phyloP scores from a whole-genome alignment of 2,888 invertebrate species.

The Rhagophthalmus giganteus region DNA sequence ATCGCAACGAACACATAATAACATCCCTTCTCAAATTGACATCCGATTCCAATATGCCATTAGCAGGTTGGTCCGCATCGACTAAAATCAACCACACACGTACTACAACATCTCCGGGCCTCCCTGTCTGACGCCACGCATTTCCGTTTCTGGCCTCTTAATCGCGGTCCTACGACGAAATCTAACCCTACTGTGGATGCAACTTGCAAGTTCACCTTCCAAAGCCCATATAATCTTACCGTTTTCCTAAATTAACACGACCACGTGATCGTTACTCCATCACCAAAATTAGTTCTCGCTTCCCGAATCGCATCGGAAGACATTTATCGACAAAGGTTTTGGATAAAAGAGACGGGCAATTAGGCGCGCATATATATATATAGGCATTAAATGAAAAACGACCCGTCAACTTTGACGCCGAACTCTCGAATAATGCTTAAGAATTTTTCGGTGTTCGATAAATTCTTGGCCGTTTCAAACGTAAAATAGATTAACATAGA shows the following conservation, averaged over 20 bases:
- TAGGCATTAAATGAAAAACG: slow-evolving; percentile 9
- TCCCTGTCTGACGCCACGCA: slow-evolving; percentile 1
- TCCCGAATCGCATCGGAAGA: neutral
- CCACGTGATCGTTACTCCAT: slow-evolving; percentile 14
- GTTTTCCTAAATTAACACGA: slow-evolving; percentile 19
- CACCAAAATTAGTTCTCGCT: slow-evolving; percentile 3
- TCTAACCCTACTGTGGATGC: slow-evolving; percentile 7
- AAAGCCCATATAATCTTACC: slow-evolving; percentile 13
- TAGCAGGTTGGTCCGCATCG: slow-evolving; percentile 12
- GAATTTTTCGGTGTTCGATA: slow-evolving; percentile 2
- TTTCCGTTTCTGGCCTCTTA: slow-evolving; percentile 3
- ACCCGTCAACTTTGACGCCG: slow-evolving; percentile 5
- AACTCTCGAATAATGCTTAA: slow-evolving; percentile 5
- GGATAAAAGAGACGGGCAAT: neutral
- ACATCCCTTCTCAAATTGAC: slow-evolving; percentile 16
- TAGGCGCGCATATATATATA: neutral
- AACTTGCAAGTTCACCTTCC: slow-evolving; percentile 11
- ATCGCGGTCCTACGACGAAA: no score
- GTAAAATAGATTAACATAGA: neutral
- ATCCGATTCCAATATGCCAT: slow-evolving; percentile 24
- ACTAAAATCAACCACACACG: slow-evolving; percentile 3
- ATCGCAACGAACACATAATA: slow-evolving; percentile 12
- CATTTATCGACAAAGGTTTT: neutral
- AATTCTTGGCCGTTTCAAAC: neutral
- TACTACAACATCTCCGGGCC: neutral